These are phyloP conservation scores for Cavia aperea DNA, from an alignment of 2,113 vertebrate genomes.

Conservation along the genomic window DNA sequence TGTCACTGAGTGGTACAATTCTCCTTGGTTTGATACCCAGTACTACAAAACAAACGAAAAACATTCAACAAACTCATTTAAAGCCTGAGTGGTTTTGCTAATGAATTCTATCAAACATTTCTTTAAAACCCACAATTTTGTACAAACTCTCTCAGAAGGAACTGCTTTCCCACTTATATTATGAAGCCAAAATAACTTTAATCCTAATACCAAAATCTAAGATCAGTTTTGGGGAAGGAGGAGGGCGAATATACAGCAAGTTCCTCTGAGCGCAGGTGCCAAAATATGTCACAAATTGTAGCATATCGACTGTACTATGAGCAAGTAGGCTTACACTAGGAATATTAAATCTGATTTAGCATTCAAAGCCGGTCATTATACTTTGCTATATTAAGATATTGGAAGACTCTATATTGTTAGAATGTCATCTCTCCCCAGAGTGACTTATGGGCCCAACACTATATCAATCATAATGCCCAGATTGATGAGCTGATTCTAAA, in stretches of 20 bases:
- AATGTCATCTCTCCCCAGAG: not conserved
- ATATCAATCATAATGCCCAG: not conserved
- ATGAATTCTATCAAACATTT: slow-evolving; percentile 19
- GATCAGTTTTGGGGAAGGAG: not conserved
- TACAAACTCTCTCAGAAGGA: not conserved
- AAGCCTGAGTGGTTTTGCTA: slow-evolving; percentile 32
- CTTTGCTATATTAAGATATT: not conserved
- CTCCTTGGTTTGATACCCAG: not conserved
- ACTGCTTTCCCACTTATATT: not conserved
- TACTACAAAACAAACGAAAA: not conserved
- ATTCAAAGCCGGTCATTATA: not conserved
- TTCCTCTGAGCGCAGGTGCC: not conserved
- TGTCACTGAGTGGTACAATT: not conserved
- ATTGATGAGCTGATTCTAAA: not conserved
- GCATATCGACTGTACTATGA: not conserved
- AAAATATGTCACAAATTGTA: not conserved
- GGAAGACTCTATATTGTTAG: not conserved
- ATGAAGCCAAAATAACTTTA: not conserved
- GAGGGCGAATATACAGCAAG: not conserved
- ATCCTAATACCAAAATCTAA: not conserved
- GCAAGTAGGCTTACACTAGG: not conserved
- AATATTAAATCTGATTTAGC: not conserved
- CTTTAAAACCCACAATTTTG: not conserved
- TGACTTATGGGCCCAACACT: not conserved
- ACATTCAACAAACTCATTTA: not conserved